Conservation (phyloP, 2,797 vertebrate species). For the Smutsia gigantea region DNA sequence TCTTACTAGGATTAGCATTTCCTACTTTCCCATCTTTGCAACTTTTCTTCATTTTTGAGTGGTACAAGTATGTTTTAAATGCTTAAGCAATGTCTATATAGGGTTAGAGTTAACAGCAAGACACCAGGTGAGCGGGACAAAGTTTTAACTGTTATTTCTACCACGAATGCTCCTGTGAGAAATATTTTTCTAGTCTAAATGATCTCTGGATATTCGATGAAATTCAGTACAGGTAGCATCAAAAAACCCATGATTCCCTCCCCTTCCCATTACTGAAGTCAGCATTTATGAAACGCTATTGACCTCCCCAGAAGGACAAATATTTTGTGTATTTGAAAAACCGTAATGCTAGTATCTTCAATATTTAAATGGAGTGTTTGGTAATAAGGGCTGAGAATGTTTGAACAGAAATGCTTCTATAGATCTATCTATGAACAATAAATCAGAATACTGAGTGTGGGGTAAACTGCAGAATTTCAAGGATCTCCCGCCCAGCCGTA, state of each 20-base stretch:
- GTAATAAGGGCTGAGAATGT: neutral
- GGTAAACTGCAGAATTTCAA: too few species aligned
- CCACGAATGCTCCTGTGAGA: neutral
- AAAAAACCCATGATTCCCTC: neutral
- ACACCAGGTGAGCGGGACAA: neutral
- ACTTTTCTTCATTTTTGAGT: neutral
- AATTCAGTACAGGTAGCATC: neutral
- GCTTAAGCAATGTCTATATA: neutral
- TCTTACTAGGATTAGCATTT: neutral
- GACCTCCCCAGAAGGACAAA: neutral
- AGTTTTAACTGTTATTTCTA: neutral
- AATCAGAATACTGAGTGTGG: neutral
- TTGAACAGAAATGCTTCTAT: neutral
- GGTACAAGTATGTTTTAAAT: neutral
- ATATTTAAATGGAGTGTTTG: neutral
- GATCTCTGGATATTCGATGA: neutral
- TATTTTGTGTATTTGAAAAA: neutral
- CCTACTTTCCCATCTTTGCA: neutral
- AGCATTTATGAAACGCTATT: neutral
- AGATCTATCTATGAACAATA: neutral
- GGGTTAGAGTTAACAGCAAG: neutral
- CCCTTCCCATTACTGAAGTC: neutral
- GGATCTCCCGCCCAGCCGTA: too few species aligned
- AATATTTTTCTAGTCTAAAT: constrained; percentile 3
- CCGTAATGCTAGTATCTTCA: neutral